Evolutionary conservation across 1,140 invertebrate species (phyloP), one percentile per base, ranked within the genome.

Genomic region (Magallana angulata): DNA sequence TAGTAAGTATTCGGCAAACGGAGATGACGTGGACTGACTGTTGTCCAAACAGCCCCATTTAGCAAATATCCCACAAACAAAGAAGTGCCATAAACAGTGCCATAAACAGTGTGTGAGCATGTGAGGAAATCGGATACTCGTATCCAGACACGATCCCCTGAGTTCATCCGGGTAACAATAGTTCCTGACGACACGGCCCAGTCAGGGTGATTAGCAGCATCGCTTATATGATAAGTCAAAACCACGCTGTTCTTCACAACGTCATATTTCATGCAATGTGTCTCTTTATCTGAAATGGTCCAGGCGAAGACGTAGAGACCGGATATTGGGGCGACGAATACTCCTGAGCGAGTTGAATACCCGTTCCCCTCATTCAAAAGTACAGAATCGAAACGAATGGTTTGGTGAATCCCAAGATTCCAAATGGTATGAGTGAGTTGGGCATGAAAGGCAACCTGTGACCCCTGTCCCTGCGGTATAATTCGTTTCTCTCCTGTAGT

Each of bases 261-360:
- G 60, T 86, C 85, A 12, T 76, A 62, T 48, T 86, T 57, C 76
- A 86, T 82, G 16, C n/a, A 36, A 7, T 12, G 81, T 1, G 16
- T 1, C 7, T 86, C 76, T 11, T 16, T 11, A 30, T 48, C 56
- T 30, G 85, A 36, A n/a, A 62, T 86, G 0, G 76, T 80, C 85
- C 85, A 86, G 4, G 64, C 57, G 16, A 86, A 80, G n/a, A 57
- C 59, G 56, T 76, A 87, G 7, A 87, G 58, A 16, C 86, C 86
- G 36, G 58, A 6, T 8, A 86, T n/a, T 11, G 85, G 85, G 12
- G 62, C 57, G n/a, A 86, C 85, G 18, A 86, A 86, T 12, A 57
- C 76, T 1, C 85, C 85, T 18, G 64, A 36, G 9, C 14, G 18
- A 57, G 11, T 14, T 0, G 64, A 57, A 16, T 86, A 86, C 1